Evolutionary conservation across 2,888 invertebrate genomes (phyloP).

Genomic region (Scotopteryx bipunctaria): DNA sequence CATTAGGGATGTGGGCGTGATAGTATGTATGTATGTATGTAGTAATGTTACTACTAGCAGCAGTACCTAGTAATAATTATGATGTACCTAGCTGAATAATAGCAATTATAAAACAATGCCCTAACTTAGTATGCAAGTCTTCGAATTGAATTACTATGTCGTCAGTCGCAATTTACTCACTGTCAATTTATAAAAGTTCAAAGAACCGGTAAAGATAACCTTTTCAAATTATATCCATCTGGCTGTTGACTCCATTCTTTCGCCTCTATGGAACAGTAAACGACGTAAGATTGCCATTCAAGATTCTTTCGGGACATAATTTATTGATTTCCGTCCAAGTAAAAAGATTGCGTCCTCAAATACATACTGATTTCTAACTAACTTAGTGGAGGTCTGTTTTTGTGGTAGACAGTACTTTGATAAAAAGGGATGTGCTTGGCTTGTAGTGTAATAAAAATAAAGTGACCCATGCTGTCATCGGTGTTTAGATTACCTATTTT

Average conservation of each 20-base stretch:
- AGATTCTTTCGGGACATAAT: constrained; percentile 19
- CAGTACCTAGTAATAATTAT: no score
- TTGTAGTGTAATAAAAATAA: no score
- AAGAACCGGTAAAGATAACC: constrained; percentile 11
- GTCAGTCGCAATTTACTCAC: not conserved
- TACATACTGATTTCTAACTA: constrained; percentile 9
- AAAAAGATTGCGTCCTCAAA: constrained; percentile 30
- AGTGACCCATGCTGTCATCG: no score
- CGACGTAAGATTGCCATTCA: constrained; percentile 18
- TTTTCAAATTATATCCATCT: constrained; percentile 11
- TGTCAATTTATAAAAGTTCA: constrained; percentile 9
- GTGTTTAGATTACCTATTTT: no score
- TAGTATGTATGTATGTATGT: no score
- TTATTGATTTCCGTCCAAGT: constrained; percentile 21
- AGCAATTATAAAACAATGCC: no score
- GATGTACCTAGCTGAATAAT: no score
- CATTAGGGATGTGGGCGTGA: no score
- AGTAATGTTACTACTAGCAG: no score
- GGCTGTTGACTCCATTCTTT: constrained; percentile 6
- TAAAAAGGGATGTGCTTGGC: not conserved
- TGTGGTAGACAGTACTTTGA: not conserved
- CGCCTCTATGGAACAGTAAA: constrained; percentile 18
- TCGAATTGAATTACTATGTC: not conserved
- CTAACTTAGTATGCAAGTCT: no score
- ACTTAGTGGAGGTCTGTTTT: not conserved